phyloP scores from a whole-genome alignment of 2,113 vertebrate genomes.

The Entomyzon cyanotis region DNA sequence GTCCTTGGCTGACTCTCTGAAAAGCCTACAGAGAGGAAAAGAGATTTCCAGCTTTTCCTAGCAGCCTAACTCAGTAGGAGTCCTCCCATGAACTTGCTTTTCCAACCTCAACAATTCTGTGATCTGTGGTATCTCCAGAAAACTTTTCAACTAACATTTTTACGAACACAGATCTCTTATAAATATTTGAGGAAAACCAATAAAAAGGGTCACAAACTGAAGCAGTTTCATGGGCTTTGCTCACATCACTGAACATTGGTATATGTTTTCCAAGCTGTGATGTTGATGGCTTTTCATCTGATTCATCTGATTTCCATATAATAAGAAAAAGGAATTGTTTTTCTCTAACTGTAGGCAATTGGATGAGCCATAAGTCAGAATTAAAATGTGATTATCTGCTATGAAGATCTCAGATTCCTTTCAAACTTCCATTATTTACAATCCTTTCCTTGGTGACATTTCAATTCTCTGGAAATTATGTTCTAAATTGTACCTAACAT shows the following conservation, averaged over 20 bases:
- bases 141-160: background rate
- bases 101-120: background rate
- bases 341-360: slow-evolving; percentile 53
- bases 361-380: slow-evolving; percentile 66
- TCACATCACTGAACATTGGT: slow-evolving; percentile 30
- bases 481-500: slow-evolving; percentile 59
- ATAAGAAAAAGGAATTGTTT: slow-evolving; percentile 58
- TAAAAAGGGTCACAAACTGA: slow-evolving; percentile 6
- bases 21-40: slow-evolving; percentile 25
- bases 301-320: slow-evolving; percentile 55
- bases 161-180: background rate
- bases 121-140: background rate
- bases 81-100: slow-evolving; percentile 10
- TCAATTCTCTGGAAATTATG: slow-evolving; percentile 58
- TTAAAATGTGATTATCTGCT: slow-evolving; percentile 68
- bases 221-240: slow-evolving; percentile 8
- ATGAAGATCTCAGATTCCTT: slow-evolving; percentile 52
- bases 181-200: background rate
- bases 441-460: slow-evolving; percentile 49
- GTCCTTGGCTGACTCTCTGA: background rate
- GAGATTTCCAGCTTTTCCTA: slow-evolving; percentile 13
- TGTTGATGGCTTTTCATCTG: slow-evolving; percentile 48
- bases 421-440: slow-evolving; percentile 65
- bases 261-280: slow-evolving; percentile 24
- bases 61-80: background rate